These are phyloP conservation scores for Eulemur rufifrons DNA, from an alignment of 2,113 vertebrate genomes.

Conservation along the genomic window DNA sequence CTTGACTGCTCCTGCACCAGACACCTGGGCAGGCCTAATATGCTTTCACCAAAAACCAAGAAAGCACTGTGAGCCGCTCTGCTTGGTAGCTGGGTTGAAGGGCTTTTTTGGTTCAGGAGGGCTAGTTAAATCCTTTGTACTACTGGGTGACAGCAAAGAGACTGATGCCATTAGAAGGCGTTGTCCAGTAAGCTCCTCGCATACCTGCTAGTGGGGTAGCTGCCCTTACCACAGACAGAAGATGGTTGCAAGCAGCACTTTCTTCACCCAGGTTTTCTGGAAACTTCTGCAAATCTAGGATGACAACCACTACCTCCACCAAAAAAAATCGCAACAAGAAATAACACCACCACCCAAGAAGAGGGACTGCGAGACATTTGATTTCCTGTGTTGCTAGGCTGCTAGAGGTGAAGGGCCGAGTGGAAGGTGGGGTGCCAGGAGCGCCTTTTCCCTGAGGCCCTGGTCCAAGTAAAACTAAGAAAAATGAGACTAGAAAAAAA, in stretches of 20 bases:
- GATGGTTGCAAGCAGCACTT: background rate
- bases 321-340: background rate
- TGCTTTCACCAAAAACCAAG: background rate
- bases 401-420: slow-evolving; percentile 67
- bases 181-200: background rate
- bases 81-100: background rate
- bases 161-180: background rate
- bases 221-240: background rate
- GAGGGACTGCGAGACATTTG: background rate
- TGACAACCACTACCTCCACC: background rate
- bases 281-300: background rate
- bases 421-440: slow-evolving; percentile 70
- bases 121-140: slow-evolving; percentile 58
- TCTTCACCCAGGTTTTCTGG: background rate
- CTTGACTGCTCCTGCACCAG: slow-evolving; percentile 47
- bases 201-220: background rate
- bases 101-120: slow-evolving; percentile 46
- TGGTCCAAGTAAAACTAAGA: slow-evolving; percentile 64
- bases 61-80: background rate
- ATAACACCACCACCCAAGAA: slow-evolving; percentile 34
- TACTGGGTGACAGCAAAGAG: background rate
- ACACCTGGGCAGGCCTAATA: slow-evolving; percentile 63
- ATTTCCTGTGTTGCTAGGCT: background rate
- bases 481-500: slow-evolving; percentile 43
- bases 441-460: slow-evolving; percentile 73